Conservation (phyloP, 2,888 invertebrate species). For the Pheosia tremula region DNA sequence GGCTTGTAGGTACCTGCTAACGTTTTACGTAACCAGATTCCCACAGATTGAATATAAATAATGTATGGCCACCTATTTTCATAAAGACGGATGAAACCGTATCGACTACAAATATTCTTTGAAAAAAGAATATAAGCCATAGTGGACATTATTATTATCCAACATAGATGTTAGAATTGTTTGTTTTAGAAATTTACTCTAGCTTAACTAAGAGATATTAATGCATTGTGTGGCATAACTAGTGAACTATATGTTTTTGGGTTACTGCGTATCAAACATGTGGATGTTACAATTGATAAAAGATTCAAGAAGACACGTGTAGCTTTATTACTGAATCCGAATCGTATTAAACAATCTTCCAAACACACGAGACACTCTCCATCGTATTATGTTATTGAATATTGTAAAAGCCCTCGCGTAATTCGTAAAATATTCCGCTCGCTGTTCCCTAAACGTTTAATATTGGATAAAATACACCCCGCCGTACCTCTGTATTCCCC, state of each 20-base stretch:
- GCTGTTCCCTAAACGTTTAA: constrained; percentile 79
- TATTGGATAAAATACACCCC: constrained; percentile 83
- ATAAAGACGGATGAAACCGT: background rate
- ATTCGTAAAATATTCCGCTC: constrained; percentile 78
- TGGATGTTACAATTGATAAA: constrained; percentile 22
- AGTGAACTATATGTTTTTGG: background rate
- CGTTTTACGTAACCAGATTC: background rate
- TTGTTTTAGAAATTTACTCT: too few relatives aligned
- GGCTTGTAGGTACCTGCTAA: background rate
- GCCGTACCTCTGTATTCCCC: constrained; percentile 76
- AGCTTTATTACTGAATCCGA: constrained; percentile 35
- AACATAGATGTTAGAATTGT: too few relatives aligned
- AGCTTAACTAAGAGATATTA: too few relatives aligned
- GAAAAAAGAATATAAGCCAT: too few relatives aligned
- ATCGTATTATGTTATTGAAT: constrained; percentile 73
- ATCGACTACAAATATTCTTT: background rate
- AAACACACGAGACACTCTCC: constrained; percentile 50
- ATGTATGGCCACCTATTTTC: background rate
- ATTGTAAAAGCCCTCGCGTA: constrained; percentile 73
- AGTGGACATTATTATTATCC: too few relatives aligned
- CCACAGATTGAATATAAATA: background rate
- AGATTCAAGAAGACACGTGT: constrained; percentile 29
- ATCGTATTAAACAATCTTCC: constrained; percentile 29
- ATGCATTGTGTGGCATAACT: background rate
- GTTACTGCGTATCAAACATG: constrained; percentile 8